A percentile compares a stretch with the other conserved stretches of the same genome.
Evolutionary conservation across 2,888 invertebrate genomes (phyloP).

Genomic region (Rotaria macrura): DNA sequence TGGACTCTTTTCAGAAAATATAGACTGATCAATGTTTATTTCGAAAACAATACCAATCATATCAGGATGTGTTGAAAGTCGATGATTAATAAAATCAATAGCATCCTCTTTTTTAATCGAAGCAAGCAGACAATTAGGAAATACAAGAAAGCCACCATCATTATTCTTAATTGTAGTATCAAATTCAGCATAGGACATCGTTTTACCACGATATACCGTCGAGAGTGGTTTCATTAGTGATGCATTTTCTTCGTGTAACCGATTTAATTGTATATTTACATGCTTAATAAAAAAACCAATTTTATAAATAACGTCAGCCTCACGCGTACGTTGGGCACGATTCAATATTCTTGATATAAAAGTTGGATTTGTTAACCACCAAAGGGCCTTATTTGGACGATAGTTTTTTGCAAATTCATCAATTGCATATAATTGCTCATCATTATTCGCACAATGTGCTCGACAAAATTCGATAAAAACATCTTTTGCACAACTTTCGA

Average conservation of each 20-base stretch:
- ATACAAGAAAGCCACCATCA: background rate
- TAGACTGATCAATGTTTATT: background rate
- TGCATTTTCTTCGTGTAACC: background rate
- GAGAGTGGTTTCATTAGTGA: background rate
- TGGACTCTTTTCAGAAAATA: background rate
- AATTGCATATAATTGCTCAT: background rate
- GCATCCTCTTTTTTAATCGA: background rate
- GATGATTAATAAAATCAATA: background rate
- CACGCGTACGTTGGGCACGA: background rate
- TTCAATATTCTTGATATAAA: background rate
- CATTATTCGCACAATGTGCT: background rate
- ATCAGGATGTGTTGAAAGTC: background rate
- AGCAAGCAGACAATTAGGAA: background rate
- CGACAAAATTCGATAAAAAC: background rate
- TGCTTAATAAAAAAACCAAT: background rate
- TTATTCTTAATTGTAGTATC: background rate
- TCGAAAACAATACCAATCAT: background rate
- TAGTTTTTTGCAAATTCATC: background rate
- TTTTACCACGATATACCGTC: background rate
- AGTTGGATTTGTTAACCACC: background rate
- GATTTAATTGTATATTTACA: background rate
- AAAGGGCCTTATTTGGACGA: background rate
- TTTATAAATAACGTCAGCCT: background rate
- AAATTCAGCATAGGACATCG: background rate
- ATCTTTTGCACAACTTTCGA: background rate